These are phyloP conservation scores for Dinomys branickii DNA, from an alignment of 2,113 vertebrate species.

Conservation along the genomic window DNA sequence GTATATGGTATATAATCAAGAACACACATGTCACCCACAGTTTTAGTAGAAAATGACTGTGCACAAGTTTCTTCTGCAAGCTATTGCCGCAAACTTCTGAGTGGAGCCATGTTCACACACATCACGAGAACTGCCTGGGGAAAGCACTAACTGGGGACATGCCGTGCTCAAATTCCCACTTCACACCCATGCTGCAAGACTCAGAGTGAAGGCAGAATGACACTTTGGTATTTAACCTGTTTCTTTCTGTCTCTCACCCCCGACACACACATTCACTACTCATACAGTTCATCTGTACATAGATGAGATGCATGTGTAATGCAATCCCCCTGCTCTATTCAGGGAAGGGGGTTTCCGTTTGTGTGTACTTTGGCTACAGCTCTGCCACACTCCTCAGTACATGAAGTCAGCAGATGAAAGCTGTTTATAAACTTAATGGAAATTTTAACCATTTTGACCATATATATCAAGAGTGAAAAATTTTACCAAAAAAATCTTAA, in stretches of 20 bases:
- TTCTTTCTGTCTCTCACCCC: background rate
- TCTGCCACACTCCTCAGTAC: background rate
- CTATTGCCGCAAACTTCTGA: background rate
- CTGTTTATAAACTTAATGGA: background rate
- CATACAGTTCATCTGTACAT: background rate
- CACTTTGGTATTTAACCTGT: background rate
- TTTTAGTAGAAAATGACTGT: background rate
- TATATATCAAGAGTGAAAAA: background rate
- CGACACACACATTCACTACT: background rate
- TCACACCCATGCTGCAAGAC: background rate
- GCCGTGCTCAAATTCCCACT: background rate
- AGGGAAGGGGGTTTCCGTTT: background rate
- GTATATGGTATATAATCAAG: background rate
- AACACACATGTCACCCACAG: background rate
- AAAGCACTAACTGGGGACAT: background rate
- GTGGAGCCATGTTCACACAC: background rate
- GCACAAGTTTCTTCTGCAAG: background rate
- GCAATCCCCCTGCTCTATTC: no score
- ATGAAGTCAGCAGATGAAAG: background rate
- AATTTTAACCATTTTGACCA: background rate
- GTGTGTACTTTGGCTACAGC: background rate
- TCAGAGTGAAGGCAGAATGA: background rate
- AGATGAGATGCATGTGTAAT: background rate
- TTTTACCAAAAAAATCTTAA: background rate
- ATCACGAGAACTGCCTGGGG: background rate